Evolutionary conservation across 2,888 invertebrate genomes (phyloP).

Genomic region (Andrena camellia): DNA sequence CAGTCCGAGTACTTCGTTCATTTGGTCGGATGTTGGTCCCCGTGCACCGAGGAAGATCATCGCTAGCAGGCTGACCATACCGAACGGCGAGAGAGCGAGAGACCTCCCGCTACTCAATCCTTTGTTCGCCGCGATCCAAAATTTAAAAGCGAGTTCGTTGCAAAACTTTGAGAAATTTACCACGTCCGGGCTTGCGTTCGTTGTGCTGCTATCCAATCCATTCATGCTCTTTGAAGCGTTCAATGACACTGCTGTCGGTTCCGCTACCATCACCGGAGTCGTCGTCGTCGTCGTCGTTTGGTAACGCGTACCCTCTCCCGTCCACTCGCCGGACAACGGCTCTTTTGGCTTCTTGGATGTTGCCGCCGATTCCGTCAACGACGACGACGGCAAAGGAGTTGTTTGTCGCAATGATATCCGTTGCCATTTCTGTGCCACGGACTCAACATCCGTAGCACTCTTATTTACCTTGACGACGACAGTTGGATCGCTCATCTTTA

Average conservation of each 20-base stretch:
- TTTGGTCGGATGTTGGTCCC: slow-evolving; percentile 95
- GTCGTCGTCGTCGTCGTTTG: background rate
- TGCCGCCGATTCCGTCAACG: background rate
- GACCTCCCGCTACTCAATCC: slow-evolving; percentile 92
- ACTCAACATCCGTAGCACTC: background rate
- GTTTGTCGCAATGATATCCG: slow-evolving; percentile 31
- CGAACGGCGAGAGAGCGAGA: slow-evolving; percentile 93
- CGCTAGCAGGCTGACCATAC: slow-evolving; percentile 93
- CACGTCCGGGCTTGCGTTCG: slow-evolving; percentile 90
- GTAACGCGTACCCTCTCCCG: background rate
- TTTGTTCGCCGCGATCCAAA: slow-evolving; percentile 90
- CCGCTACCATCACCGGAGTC: no score
- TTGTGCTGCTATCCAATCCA: slow-evolving; percentile 92
- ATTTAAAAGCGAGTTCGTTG: slow-evolving; percentile 94
- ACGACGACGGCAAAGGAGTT: slow-evolving; percentile 7
- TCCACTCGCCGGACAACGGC: background rate
- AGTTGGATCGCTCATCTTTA: background rate
- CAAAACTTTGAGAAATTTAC: slow-evolving; percentile 92
- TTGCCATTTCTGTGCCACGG: slow-evolving; percentile 31
- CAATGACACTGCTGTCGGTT: slow-evolving; percentile 69
- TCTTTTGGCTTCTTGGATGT: background rate
- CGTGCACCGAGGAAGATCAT: slow-evolving; percentile 96
- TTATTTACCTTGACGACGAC: background rate
- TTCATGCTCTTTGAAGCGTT: slow-evolving; percentile 86
- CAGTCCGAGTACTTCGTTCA: slow-evolving; percentile 93